Base-by-base conservation (phyloP, 1,140 invertebrate genomes). In the Lerema accius region DNA sequence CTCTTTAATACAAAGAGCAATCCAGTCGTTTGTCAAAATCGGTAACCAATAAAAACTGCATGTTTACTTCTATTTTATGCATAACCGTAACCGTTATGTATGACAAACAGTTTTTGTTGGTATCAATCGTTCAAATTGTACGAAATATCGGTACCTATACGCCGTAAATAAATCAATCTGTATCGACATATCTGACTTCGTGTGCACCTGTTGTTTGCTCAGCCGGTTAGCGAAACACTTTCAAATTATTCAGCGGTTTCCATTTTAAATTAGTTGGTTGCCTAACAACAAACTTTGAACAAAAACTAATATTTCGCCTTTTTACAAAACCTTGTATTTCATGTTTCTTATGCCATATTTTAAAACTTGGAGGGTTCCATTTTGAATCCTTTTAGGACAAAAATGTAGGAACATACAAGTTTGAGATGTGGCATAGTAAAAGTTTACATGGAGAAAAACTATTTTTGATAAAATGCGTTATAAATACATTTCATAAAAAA, bases 151-250 rank as follows among this genome's bases (percentile, higher is more conserved):
- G 32, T 26, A 23, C 14, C 56, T n/a, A n/a, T n/a, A n/a, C 56
- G 26, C 43, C n/a, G 43, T 60, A 62, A 17, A 42, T 68, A 68
- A 68, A 63, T 63, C 61, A 68, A 40, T 63, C 51, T 45, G 11
- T 48, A 53, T 40, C 45, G 67, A 48, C 63, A 32, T 46, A 63
- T 65, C 55, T 63, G 39, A 60, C 26, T 58, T 28, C 14, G 39
- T 13, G 14, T 28, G 50, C 66, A 68, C 66, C 60, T 63, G 60
- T 39, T 53, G 59, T 61, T 50, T 62, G 56, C 45, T 60, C 56
- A 46, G 43, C 43, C 56, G 43, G 42, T 11, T 10, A 16, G 26
- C 42, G 10, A 16, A 40, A 35, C 42, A 28, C n/a, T 35, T 35
- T 19, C 16, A 43, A 35, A 45, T 58, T 16, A 62, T 32, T 40